phyloP scores from a whole-genome alignment of 2,113 vertebrate genomes.

The Eudyptes chrysolophus region DNA sequence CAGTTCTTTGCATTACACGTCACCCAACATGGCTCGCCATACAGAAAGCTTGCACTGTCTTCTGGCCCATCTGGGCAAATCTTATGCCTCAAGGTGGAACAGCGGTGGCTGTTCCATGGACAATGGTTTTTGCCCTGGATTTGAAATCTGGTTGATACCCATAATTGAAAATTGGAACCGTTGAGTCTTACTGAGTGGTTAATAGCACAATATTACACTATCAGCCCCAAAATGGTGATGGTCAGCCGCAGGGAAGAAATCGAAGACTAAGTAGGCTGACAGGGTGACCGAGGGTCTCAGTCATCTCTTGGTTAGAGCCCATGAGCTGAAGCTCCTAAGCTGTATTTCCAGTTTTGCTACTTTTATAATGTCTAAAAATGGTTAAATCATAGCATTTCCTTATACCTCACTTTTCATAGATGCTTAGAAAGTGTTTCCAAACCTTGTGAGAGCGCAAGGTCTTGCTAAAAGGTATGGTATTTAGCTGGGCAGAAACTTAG shows the following conservation, averaged over 20 bases:
- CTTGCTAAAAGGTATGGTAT: not conserved
- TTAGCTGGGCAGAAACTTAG: not conserved
- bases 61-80: not conserved
- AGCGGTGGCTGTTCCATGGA: not conserved
- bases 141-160: not conserved
- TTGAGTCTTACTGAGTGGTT: not conserved
- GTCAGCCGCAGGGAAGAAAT: not conserved
- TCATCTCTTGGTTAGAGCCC: not conserved
- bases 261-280: not conserved
- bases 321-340: not conserved
- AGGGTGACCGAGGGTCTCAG: not conserved
- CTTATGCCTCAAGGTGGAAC: not conserved
- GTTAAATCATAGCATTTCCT: not conserved
- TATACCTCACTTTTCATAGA: not conserved
- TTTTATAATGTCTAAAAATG: not conserved
- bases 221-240: not conserved
- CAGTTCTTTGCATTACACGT: accelerated
- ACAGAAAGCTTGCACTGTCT: not conserved
- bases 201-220: not conserved
- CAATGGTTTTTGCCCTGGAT: not conserved
- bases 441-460: not conserved
- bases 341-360: not conserved
- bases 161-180: not conserved
- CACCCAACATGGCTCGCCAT: accelerated
- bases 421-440: not conserved